Conservation (phyloP, 1,140 invertebrate genomes). For the Drusus annulatus region DNA sequence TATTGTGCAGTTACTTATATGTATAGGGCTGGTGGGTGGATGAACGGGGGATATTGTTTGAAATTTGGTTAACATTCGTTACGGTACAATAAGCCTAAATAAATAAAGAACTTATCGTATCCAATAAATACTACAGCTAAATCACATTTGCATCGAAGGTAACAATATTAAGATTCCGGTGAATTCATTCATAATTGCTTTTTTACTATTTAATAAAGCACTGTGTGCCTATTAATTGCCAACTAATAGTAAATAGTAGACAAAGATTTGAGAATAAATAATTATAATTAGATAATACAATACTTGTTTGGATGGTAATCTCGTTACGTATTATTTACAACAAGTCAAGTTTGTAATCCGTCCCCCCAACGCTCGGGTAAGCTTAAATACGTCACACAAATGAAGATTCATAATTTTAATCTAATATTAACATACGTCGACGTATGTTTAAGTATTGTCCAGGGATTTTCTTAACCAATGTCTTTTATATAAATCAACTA, state of each 20-base stretch:
- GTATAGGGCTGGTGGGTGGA: no score
- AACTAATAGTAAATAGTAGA: conserved; percentile 7
- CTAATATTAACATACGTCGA: conserved; percentile 11
- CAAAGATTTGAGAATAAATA: conserved; percentile 9
- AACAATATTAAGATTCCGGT: conserved; percentile 26
- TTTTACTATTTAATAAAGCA: conserved; percentile 13
- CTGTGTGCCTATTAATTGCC: conserved; percentile 27
- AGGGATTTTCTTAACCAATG: conserved; percentile 31
- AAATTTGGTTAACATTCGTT: neutral
- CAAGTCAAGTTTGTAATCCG: conserved; percentile 1
- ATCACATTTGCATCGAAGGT: conserved; percentile 27
- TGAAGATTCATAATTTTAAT: conserved; percentile 20
- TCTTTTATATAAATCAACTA: conserved; percentile 21
- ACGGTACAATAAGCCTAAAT: conserved; percentile 13
- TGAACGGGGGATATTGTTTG: no score
- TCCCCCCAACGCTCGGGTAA: neutral
- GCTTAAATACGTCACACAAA: conserved; percentile 22
- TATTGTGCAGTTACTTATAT: no score
- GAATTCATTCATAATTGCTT: neutral
- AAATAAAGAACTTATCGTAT: conserved; percentile 27
- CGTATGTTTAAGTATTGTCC: conserved; percentile 36
- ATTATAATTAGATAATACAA: neutral
- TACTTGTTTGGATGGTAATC: conserved; percentile 9
- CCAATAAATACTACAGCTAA: conserved; percentile 44
- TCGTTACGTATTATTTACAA: conserved; percentile 5